phyloP scores from a whole-genome alignment of 2,888 invertebrate genomes.

The Caenorhabditis panamensis region DNA sequence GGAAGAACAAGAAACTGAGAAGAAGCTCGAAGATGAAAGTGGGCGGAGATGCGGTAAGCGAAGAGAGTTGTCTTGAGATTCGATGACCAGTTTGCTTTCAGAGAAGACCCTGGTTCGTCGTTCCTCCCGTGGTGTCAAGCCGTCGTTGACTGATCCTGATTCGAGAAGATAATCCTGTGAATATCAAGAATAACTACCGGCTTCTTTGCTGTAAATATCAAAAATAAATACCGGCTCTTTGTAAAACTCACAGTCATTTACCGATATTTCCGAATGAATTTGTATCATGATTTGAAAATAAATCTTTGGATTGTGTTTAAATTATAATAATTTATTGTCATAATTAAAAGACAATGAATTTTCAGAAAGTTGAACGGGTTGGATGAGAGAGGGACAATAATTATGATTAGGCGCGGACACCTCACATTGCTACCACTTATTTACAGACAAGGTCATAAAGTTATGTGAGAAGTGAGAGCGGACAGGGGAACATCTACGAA shows the following conservation, averaged over 20 bases:
- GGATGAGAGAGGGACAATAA: conserved; percentile 19
- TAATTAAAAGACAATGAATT: conserved; percentile 49
- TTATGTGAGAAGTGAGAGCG: conserved; percentile 45
- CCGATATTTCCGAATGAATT: conserved; percentile 1
- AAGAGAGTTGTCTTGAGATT: neutral
- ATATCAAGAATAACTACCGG: too few relatives aligned
- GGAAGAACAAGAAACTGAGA: conserved; percentile 12
- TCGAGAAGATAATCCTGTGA: neutral
- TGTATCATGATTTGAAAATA: neutral
- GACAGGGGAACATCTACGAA: conserved; percentile 29
- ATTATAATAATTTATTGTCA: conserved; percentile 63
- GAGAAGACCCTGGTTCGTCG: neutral
- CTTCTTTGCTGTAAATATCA: too few relatives aligned
- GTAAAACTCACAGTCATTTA: neutral
- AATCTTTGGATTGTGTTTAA: conserved; percentile 33
- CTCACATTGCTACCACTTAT: conserved; percentile 63
- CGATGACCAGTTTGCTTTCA: too few relatives aligned
- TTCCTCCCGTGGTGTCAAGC: neutral
- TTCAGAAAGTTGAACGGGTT: conserved; percentile 10
- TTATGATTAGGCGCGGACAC: conserved; percentile 29
- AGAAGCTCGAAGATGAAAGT: conserved; percentile 32
- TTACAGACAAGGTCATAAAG: conserved; percentile 61
- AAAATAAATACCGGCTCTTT: too few relatives aligned
- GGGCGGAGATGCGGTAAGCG: neutral
- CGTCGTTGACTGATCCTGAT: neutral